phyloP scores from a whole-genome alignment of 2,113 vertebrate genomes.

The Istiophorus platypterus region DNA sequence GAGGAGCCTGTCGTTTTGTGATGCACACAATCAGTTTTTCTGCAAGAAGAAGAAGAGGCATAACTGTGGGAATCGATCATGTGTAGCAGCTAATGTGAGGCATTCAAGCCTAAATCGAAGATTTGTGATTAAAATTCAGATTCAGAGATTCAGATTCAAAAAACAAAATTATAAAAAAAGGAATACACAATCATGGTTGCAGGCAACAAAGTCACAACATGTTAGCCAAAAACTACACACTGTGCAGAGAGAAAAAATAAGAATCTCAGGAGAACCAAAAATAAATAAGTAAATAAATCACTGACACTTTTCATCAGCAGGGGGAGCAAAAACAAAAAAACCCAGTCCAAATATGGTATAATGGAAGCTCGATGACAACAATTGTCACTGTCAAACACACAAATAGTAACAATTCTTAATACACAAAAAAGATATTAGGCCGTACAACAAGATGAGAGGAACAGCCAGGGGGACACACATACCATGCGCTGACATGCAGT shows the following conservation, averaged over 20 bases:
- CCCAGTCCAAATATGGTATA: conserved; percentile 46
- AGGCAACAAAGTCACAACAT: conserved; percentile 27
- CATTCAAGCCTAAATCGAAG: conserved; percentile 17
- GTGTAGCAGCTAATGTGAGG: background rate
- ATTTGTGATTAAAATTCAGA: conserved; percentile 19
- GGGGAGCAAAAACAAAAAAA: conserved; percentile 50
- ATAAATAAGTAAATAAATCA: too few relatives aligned
- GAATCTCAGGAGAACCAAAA: conserved; percentile 23
- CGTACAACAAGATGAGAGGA: conserved; percentile 70
- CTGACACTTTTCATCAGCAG: conserved; percentile 57
- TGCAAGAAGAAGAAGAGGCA: conserved; percentile 64
- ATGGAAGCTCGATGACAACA: conserved; percentile 53
- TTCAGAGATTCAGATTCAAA: background rate
- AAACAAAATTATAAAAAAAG: background rate
- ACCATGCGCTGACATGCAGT: conserved; percentile 88
- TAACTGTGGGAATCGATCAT: conserved; percentile 10
- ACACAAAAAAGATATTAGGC: conserved; percentile 51
- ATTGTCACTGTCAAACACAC: conserved; percentile 24
- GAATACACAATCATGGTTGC: background rate
- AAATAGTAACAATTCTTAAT: conserved; percentile 17
- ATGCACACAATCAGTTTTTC: conserved; percentile 87
- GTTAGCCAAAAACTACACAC: conserved; percentile 18
- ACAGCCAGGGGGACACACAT: conserved; percentile 79
- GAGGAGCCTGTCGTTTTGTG: conserved; percentile 81
- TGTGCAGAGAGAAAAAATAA: conserved; percentile 14